These are phyloP conservation scores for Lophochroa leadbeateri DNA, from an alignment of 2,113 vertebrate species.

Conservation along the genomic window DNA sequence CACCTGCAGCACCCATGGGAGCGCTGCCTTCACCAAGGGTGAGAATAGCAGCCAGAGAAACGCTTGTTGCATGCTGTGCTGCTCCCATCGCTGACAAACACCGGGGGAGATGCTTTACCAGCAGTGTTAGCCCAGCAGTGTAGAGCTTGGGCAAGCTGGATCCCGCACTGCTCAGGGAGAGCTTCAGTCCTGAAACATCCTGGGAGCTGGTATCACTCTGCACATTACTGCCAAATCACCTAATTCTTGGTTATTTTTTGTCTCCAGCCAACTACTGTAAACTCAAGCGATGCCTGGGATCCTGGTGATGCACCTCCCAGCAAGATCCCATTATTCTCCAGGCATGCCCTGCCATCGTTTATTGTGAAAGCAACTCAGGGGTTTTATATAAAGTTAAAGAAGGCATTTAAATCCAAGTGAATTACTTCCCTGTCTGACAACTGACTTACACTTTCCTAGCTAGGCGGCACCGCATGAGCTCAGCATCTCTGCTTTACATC, in stretches of 20 bases:
- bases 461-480: slow-evolving; percentile 43
- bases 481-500: slow-evolving; percentile 43
- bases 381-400: slow-evolving; percentile 55
- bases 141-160: neutral
- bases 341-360: slow-evolving; percentile 35
- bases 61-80: neutral
- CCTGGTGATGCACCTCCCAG: neutral
- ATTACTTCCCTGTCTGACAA: slow-evolving; percentile 49
- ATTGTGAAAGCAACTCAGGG: slow-evolving; percentile 34
- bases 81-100: neutral
- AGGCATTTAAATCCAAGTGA: slow-evolving; percentile 53
- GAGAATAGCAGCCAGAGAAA: neutral
- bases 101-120: neutral
- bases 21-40: neutral
- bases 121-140: neutral
- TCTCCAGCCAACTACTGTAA: slow-evolving; percentile 5
- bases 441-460: slow-evolving; percentile 42
- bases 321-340: slow-evolving; percentile 17
- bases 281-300: neutral
- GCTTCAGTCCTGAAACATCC: neutral
- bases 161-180: neutral
- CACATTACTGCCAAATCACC: neutral
- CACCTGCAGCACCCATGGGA: neutral
- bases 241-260: neutral
- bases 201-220: neutral